Base-by-base conservation (phyloP, 2,113 vertebrate genomes). In the Nesoenas mayeri region DNA sequence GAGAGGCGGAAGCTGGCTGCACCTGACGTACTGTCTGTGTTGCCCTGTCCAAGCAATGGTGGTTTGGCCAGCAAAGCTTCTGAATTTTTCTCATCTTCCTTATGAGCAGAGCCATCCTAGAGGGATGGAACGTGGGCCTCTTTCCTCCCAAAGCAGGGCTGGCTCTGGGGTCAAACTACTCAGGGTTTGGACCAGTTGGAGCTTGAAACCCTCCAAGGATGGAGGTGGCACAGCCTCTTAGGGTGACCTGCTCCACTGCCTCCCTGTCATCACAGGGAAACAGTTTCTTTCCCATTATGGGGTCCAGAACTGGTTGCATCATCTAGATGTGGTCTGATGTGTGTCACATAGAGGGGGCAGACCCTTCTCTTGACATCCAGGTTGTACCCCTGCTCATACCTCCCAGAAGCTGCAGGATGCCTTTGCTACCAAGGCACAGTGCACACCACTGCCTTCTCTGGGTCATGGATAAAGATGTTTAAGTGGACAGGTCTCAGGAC, bases 11-110 rank as follows among this genome's bases (percentile, higher is more conserved):
- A 81, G 29, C 34, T 75, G 0, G 2, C 26, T 70, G 64, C 36
- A 7, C 19, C n/a, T 92, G 32, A 9, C 4, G 1, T 9, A 5
- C 11, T 8, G 6, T 74, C 14, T 1, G 0, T 48, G 13, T 65
- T 88, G 34, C 28, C 28, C 10, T 70, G n/a, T 58, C n/a, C 10
- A 31, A 36, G 38, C 12, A 28, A 16, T 0, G 0, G 12, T 7
- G 1, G 26, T 74, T 89, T 2, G 5, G 7, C 56, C 56, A 74
- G 21, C 15, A 38, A 5, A 60, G 11, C 22, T 79, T 74, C 25
- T 25, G 25, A 65, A 17, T 48, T 77, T 58, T 44, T 79, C 13
- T 70, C 31, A 10, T 58, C 31, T 62, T n/a, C 17, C 19, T 71
- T 54, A 10, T 4, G 17, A 40, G 6, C 15, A 69, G 42, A 48